These are phyloP conservation scores for Gnathonemus longibarbis DNA, from an alignment of 2,113 vertebrate species.

Conservation along the genomic window DNA sequence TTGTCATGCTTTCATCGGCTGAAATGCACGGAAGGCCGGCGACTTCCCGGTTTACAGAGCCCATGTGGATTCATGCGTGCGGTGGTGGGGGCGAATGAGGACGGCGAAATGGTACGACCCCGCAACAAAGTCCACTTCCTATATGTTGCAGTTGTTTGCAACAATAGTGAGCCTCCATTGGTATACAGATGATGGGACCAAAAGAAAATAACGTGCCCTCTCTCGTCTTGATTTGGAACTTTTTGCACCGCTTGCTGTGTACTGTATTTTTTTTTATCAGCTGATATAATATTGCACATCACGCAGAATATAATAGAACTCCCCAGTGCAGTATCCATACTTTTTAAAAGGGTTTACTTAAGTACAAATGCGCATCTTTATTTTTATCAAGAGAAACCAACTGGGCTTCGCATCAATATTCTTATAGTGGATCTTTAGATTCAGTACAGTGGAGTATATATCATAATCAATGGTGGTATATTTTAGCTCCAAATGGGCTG, in stretches of 20 bases:
- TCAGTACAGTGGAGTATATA: background rate
- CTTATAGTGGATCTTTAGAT: background rate
- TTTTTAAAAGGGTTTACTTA: background rate
- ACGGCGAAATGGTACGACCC: background rate
- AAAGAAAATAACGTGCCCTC: background rate
- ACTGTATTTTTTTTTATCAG: background rate
- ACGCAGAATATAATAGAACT: background rate
- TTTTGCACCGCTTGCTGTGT: background rate
- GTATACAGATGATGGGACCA: background rate
- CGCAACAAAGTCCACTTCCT: background rate
- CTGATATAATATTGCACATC: background rate
- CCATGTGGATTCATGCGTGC: background rate
- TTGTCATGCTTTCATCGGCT: background rate
- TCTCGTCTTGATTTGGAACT: background rate
- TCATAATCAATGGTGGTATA: background rate
- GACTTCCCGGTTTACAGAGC: background rate
- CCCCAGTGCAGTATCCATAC: background rate
- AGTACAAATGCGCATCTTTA: background rate
- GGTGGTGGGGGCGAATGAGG: background rate
- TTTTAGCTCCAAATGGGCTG: background rate
- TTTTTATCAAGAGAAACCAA: background rate
- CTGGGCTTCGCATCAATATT: background rate
- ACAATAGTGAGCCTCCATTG: background rate
- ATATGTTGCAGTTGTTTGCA: background rate
- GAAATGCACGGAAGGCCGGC: background rate